Conservation (phyloP, 2,888 invertebrate genomes). For the Chironomus riparius region DNA sequence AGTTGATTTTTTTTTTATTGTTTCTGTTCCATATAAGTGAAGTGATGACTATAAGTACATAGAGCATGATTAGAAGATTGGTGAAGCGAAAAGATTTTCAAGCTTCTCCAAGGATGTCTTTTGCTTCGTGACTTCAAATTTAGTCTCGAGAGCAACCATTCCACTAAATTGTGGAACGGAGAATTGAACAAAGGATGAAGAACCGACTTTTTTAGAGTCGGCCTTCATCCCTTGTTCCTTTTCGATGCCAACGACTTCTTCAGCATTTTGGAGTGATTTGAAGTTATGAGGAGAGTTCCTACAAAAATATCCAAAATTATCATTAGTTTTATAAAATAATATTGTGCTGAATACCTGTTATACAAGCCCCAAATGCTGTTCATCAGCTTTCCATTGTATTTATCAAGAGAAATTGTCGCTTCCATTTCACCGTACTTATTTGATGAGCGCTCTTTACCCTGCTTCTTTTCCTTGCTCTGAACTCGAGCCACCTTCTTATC, state of each 20-base stretch:
- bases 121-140: conserved; percentile 10
- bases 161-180: not conserved
- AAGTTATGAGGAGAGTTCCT: not conserved
- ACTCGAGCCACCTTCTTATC: not conserved
- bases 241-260: not conserved
- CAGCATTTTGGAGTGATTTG: not conserved
- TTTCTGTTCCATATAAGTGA: not conserved
- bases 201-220: too few relatives aligned
- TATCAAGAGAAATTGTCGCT: conserved; percentile 7
- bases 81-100: not conserved
- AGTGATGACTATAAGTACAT: not conserved
- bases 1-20: not conserved
- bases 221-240: not conserved
- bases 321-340: not conserved
- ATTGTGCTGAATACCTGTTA: not conserved
- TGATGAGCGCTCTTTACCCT: not conserved
- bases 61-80: not conserved
- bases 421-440: conserved; percentile 17
- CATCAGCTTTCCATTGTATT: conserved; percentile 20
- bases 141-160: not conserved
- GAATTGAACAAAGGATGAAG: not conserved
- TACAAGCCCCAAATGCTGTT: conserved; percentile 23
- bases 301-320: not conserved
- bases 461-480: not conserved
- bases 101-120: conserved; percentile 14